Base-by-base conservation (phyloP, 2,113 vertebrate genomes). In the Callionymus lyra region DNA sequence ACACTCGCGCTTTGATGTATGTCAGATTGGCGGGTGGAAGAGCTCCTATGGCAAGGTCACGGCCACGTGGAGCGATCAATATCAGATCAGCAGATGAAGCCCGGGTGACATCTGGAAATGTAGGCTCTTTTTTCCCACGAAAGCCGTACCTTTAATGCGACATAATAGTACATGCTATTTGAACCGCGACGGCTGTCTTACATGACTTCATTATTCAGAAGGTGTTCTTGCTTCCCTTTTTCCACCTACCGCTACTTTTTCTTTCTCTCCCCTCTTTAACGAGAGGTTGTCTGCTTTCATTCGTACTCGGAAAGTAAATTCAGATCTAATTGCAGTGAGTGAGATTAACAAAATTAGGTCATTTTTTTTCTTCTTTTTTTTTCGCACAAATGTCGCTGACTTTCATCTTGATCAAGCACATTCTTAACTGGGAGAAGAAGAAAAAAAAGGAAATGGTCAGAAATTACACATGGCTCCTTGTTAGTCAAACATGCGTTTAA, bases 391-490 rank as follows among this genome's bases (percentile, higher is more conserved):
- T 73, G 70, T 70, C 50, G 11, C 59, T 56, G 63, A 54, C 79
- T 77, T 84, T 82, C 72, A 80, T 77, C 71, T 74, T 77, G 74
- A 79, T 80, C 78, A 82, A 81, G 76, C 63, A 59, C 67, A 67
- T 65, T 73, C 61, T 46, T 77, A 74, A 79, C 40, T 40, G 50
- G 71, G 59, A 69, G 61, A 51, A 71, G 76, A 74, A 69, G 63
- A 34, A 18, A 3, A 27, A 32, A 54, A 42, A 59, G 76, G 72
- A 70, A 79, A 67, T 55, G 74, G 81, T 79, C 68, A 67, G 70
- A 71, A 59, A 71, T 70, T 63, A 60, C 49, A 44, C 41, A 5
- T n/a, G 38, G 42, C 12, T 42, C 47, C 47, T 65, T 59, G 72
- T 75, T 82, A 70, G 70, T 81, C 70, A 66, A 61, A 79, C 58